phyloP scores from a whole-genome alignment of 1,140 invertebrate species.

The Hycleus phaleratus region DNA sequence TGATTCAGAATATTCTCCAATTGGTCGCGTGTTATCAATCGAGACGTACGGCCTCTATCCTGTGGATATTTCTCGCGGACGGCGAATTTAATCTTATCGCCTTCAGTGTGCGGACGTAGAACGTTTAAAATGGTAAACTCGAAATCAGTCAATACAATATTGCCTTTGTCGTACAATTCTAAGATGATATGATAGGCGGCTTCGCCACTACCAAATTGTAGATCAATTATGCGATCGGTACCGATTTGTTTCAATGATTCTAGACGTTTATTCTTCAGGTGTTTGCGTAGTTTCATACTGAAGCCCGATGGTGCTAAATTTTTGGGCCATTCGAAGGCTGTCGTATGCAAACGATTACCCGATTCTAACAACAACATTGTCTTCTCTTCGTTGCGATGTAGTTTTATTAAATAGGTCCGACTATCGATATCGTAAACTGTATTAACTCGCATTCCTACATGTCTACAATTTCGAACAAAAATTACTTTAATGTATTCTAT shows the following conservation, averaged over 20 bases:
- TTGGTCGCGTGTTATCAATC: slow-evolving; percentile 40
- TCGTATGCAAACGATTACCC: slow-evolving; percentile 87
- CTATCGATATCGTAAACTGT: slow-evolving; percentile 98
- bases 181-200: slow-evolving; percentile 93
- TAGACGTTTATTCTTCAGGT: slow-evolving; percentile 91
- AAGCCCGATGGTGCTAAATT: slow-evolving; percentile 92
- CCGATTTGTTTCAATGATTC: slow-evolving; percentile 82
- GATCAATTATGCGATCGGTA: slow-evolving; percentile 79
- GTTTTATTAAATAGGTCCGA: slow-evolving; percentile 90
- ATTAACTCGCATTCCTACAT: slow-evolving; percentile 86
- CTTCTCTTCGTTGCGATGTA: slow-evolving; percentile 79
- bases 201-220: slow-evolving; percentile 92
- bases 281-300: slow-evolving; percentile 89
- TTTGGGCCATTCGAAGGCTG: slow-evolving; percentile 97
- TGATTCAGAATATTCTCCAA: slow-evolving; percentile 51
- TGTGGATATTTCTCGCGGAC: slow-evolving; percentile 88
- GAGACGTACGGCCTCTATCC: slow-evolving; percentile 58
- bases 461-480: slow-evolving; percentile 47
- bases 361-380: slow-evolving; percentile 87
- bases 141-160: slow-evolving; percentile 90
- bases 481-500: not conserved
- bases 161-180: slow-evolving; percentile 95
- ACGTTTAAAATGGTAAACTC: slow-evolving; percentile 91
- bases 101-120: slow-evolving; percentile 85
- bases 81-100: slow-evolving; percentile 86